Evolutionary conservation across 2,888 invertebrate species (phyloP), one percentile per base, ranked within the genome.

Genomic region (Julus scanicus): DNA sequence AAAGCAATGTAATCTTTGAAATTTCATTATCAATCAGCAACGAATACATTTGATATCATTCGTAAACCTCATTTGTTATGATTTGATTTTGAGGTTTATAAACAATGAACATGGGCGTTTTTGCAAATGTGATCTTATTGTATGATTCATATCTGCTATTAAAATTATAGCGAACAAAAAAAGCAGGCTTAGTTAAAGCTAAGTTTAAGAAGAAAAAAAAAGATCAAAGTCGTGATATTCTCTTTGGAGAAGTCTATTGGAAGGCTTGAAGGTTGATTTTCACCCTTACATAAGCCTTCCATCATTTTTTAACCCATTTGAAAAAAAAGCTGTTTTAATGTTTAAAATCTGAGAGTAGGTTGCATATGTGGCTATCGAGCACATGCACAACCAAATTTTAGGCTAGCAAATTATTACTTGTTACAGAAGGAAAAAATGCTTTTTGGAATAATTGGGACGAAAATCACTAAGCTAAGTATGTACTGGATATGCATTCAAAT

Each of bases 311-410:
- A 9, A 29, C 63, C 63, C 44, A 44, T 44, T 20, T 71, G 2
- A 80, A 80, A 29, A 63, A 80, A 80, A 80, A 29, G 80, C 15
- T 80, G 37, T 20, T 80, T 80, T 80, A 80, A 80, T 80, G 37
- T 80, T 80, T 80, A 80, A 80, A 80, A 37, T 29, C 29, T 37
- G 15, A 80, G 80, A 80, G 80, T 80, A 80, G 80, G 80, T 80
- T 80, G 80, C 80, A 80, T 29, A 29, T 80, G 80, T 80, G 8
- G 37, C 11, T 80, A 80, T 37, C 80, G 80, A 29, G 80, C 37
- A 15, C 37, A 80, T 80, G 80, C 9, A 11, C 80, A 80, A 37
- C 37, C 37, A 37, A 80, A 80, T 80, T 80, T 80, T 80, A 80
- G 80, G 80, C 37, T 80, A 37, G 37, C 29, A 80, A 80, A 80